Percentiles rank a stretch among this genome's conserved stretches.
Evolutionary conservation across 2,113 vertebrate species (phyloP).

Genomic region (Pelecanus crispus): DNA sequence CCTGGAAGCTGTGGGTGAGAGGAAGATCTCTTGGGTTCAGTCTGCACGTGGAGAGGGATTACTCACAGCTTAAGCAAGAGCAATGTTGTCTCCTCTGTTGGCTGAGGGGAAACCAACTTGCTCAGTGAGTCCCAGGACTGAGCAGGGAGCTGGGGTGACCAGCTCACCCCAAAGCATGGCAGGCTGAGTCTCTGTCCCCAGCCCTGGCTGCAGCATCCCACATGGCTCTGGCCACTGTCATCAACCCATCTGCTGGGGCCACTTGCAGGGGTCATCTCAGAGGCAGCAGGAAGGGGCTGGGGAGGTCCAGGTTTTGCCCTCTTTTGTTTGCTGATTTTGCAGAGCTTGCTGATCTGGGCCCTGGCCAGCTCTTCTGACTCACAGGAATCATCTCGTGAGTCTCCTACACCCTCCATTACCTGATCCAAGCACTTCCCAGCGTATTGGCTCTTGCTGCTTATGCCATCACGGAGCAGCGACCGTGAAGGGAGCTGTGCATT

Average conservation of each 20-base stretch:
- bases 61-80: neutral
- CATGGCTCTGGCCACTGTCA: neutral
- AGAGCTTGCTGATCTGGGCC: constrained; percentile 15
- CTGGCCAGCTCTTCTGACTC: constrained; percentile 32
- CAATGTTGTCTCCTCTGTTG: neutral
- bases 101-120: neutral
- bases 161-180: neutral
- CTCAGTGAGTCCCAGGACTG: neutral
- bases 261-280: neutral
- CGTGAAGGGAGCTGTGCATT: constrained; percentile 1
- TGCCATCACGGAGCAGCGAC: neutral
- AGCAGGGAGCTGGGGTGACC: neutral
- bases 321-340: constrained; percentile 36
- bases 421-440: neutral
- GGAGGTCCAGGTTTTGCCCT: neutral
- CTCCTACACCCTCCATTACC: constrained; percentile 55
- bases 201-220: neutral
- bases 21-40: neutral
- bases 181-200: neutral
- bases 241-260: accelerated
- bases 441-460: neutral
- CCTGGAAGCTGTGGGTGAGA: neutral
- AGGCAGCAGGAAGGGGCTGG: constrained; percentile 10
- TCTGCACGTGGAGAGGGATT: neutral
- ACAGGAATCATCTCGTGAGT: neutral